phyloP scores from a whole-genome alignment of 2,888 invertebrate species.

The Microplitis deprimator region DNA sequence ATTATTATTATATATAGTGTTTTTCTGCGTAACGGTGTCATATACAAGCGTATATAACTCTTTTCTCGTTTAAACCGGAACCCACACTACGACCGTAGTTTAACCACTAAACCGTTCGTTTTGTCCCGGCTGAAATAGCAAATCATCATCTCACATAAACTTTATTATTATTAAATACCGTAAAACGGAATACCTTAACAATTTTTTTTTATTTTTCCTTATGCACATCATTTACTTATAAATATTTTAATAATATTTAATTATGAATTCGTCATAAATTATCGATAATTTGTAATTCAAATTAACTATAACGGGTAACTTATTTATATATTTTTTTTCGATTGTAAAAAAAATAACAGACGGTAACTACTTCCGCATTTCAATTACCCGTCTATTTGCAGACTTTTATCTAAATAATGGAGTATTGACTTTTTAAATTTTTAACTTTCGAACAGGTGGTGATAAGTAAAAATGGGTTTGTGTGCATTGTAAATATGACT shows the following conservation, averaged over 20 bases:
- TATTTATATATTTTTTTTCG: no score
- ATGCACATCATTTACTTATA: background rate
- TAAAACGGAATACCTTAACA: background rate
- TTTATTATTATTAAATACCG: constrained; percentile 1
- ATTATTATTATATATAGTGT: background rate
- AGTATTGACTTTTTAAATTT: background rate
- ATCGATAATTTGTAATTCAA: background rate
- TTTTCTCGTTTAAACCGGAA: constrained; percentile 28
- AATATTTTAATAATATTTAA: background rate
- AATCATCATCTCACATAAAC: constrained; percentile 1
- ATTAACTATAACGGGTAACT: background rate
- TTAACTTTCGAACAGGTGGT: background rate
- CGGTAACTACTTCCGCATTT: background rate
- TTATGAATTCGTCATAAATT: background rate
- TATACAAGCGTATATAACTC: background rate
- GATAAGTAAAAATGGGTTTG: no score
- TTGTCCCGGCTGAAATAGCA: background rate
- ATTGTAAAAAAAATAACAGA: background rate
- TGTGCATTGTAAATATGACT: no score
- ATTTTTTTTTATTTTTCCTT: background rate
- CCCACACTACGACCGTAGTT: constrained; percentile 20
- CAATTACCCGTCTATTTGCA: background rate
- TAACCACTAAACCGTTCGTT: constrained; percentile 32
- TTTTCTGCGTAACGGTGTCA: constrained; percentile 17
- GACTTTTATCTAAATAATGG: background rate